Percentiles rank a stretch among this genome's conserved stretches.
Evolutionary conservation across 2,113 vertebrate species (phyloP).

Genomic region (Sinocyclocheilus rhinocerous): DNA sequence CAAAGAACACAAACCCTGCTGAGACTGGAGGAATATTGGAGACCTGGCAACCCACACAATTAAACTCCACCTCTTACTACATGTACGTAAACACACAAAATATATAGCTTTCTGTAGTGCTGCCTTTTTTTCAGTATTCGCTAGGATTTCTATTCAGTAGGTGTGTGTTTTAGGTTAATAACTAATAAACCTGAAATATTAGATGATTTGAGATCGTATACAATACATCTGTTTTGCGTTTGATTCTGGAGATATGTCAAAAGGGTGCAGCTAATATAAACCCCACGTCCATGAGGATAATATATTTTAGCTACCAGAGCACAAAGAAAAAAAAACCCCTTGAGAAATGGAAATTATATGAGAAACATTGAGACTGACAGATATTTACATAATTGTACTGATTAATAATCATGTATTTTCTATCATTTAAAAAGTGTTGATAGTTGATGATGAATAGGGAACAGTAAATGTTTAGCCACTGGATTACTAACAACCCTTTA

Average conservation of each 20-base stretch:
- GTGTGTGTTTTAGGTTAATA: constrained; percentile 12
- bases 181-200: constrained; percentile 49
- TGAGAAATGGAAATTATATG: not conserved
- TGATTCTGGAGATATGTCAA: constrained; percentile 43
- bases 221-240: constrained; percentile 53
- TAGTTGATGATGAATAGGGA: not conserved
- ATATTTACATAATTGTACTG: not conserved
- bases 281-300: not conserved
- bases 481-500: constrained; percentile 25
- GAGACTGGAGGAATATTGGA: constrained; percentile 61
- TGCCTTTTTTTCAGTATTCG: not conserved
- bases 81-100: constrained; percentile 42
- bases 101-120: not conserved
- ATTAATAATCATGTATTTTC: not conserved
- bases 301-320: constrained; percentile 22
- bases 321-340: not conserved
- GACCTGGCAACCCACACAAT: constrained; percentile 70
- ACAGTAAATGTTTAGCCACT: not conserved
- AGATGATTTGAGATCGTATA: constrained; percentile 48
- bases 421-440: not conserved
- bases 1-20: constrained; percentile 74
- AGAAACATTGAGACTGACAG: not conserved
- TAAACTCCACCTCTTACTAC: constrained; percentile 64
- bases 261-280: constrained; percentile 48
- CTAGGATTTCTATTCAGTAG: constrained; percentile 7